Evolutionary conservation across 2,888 invertebrate genomes (phyloP), one percentile per base, ranked within the genome.

Genomic region (Chrysotoxum bicinctum): DNA sequence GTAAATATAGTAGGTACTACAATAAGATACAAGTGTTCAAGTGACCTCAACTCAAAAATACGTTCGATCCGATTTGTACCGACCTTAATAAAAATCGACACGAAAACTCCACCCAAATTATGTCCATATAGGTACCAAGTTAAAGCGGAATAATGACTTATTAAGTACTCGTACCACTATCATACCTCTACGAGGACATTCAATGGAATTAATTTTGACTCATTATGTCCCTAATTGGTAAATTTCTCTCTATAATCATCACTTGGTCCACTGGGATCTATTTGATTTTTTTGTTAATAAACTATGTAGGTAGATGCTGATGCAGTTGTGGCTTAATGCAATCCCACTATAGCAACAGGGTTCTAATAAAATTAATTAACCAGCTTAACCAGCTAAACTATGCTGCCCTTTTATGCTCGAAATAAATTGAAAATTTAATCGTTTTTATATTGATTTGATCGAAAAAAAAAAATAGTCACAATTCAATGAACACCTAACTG

Each of bases 311-410:
- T n/a, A n/a, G 23, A 50, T 21, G 6, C 12, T 21, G 23, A 50
- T 50, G 50, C 50, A 23, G 50, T 50, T 1, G 50, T 14, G 50
- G 50, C 23, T 6, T 14, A 23, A 23, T 23, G 14, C 23, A 16
- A 32, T 56, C 35, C 19, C n/a, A 16, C 52, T 19, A 35, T 16
- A 37, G 40, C 6, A 45, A 16, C 30, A 45, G 19, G 19, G 64
- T 48, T 82, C 77, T 40, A 60, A 79, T 70, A 58, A 64, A 79
- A 84, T 84, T 70, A 74, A 84, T 84, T 84, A 66, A 45, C 79
- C 70, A 64, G 37, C 64, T 58, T 35, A 69, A 74, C 68, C 56
- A n/a, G n/a, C n/a, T n/a, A n/a, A n/a, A n/a, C 43, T 12, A 26
- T 7, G 43, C 10, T 37, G 21, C 19, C 21, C 32, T 16, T 21